A percentile compares a stretch with the other conserved stretches of the same genome.
Evolutionary conservation across 2,888 invertebrate genomes (phyloP).

Genomic region (Horisme vitalbata): DNA sequence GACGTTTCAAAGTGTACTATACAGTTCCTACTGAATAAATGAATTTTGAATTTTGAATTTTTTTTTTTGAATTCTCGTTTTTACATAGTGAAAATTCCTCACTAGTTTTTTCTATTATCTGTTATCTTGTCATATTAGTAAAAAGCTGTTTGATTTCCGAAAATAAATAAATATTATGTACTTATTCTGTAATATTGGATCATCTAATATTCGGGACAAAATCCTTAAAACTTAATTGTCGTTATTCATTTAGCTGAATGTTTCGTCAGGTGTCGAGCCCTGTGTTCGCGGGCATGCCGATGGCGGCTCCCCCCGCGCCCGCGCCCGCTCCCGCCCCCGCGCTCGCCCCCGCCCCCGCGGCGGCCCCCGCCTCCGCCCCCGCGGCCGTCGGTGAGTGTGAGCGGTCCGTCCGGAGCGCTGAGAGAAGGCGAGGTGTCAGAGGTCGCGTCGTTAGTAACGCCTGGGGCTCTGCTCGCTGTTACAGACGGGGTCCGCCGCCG

Average conservation of each 20-base stretch:
- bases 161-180: no score
- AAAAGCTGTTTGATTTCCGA: no score
- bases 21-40: no score
- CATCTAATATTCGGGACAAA: no score
- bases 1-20: no score
- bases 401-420: neutral
- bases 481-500: slow-evolving; percentile 35
- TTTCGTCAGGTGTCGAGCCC: slow-evolving; percentile 23
- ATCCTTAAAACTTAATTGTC: neutral
- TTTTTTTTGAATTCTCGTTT: no score
- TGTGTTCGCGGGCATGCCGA: slow-evolving; percentile 35
- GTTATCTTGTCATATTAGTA: no score
- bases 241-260: neutral
- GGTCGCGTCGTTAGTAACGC: slow-evolving; percentile 34
- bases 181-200: no score
- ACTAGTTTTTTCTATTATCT: no score
- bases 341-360: slow-evolving; percentile 19
- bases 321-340: slow-evolving; percentile 32
- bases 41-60: no score
- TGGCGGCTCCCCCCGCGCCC: slow-evolving; percentile 27
- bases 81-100: no score
- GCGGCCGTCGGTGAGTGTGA: slow-evolving; percentile 13
- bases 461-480: slow-evolving; percentile 45
- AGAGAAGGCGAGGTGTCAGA: no score
- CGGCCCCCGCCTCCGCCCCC: slow-evolving; percentile 12